phyloP scores from a whole-genome alignment of 2,113 vertebrate species.

The Mustela nigripes region DNA sequence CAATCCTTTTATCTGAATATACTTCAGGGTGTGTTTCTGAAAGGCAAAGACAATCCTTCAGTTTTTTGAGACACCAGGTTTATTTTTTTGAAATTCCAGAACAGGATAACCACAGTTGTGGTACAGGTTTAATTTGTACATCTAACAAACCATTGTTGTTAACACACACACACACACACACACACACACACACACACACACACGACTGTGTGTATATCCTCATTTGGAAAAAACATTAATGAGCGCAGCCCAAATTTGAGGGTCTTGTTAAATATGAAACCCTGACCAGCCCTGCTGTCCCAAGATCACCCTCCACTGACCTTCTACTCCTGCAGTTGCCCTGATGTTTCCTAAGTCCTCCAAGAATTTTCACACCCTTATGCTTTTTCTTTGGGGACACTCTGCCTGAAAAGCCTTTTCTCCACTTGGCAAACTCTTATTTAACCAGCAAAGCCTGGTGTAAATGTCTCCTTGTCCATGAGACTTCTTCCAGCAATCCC shows the following conservation, averaged over 20 bases:
- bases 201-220: not conserved
- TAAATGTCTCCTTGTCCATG: not conserved
- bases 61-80: not conserved
- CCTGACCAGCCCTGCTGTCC: not conserved
- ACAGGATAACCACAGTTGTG: not conserved
- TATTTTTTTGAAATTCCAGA: not conserved
- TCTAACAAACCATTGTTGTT: conserved; percentile 31
- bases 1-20: conserved; percentile 21
- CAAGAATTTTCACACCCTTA: not conserved
- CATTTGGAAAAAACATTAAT: not conserved
- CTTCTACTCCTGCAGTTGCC: not conserved
- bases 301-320: no score
- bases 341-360: not conserved
- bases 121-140: conserved; percentile 10
- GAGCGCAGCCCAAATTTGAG: not conserved
- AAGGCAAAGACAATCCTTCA: not conserved
- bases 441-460: not conserved
- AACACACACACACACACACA: no score
- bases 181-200: no score
- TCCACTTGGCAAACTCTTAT: conserved; percentile 20
- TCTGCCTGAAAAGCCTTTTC: not conserved
- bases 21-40: not conserved
- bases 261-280: not conserved
- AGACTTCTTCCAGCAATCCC: not conserved
- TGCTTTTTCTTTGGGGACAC: not conserved